Conservation (phyloP, 2,797 vertebrate genomes). For the Silurus lanzhouensis region DNA sequence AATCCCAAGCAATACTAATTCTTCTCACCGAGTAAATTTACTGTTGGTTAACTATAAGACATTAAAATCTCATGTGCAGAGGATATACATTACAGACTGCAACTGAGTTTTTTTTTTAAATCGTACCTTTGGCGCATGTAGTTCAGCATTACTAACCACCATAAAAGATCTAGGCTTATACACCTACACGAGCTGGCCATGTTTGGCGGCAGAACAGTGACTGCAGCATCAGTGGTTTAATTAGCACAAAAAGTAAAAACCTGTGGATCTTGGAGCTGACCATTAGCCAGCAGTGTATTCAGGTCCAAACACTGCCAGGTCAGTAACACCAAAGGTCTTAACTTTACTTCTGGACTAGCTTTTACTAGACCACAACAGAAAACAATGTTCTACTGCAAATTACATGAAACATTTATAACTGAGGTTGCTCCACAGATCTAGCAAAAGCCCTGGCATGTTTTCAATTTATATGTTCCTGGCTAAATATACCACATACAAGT, state of each 20-base stretch:
- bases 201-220: not conserved
- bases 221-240: constrained; percentile 29
- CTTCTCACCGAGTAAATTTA: not conserved
- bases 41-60: not conserved
- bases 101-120: not conserved
- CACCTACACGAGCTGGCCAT: not conserved
- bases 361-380: not conserved
- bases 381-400: not conserved
- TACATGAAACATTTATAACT: not conserved
- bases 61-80: constrained; percentile 3
- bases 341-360: not conserved
- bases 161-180: constrained; percentile 1
- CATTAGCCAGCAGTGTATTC: constrained; percentile 31
- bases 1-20: not conserved
- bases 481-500: not conserved
- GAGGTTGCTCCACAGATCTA: not conserved
- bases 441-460: not conserved
- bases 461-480: not conserved
- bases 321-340: constrained; percentile 29
- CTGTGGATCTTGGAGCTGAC: constrained; percentile 43
- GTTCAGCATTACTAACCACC: not conserved
- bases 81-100: not conserved
- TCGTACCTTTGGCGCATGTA: not conserved
- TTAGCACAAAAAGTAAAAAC: constrained; percentile 38
- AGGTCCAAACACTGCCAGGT: constrained; percentile 27